Evolutionary conservation across 2,888 invertebrate genomes (phyloP).

Genomic region (Melanargia galathea): DNA sequence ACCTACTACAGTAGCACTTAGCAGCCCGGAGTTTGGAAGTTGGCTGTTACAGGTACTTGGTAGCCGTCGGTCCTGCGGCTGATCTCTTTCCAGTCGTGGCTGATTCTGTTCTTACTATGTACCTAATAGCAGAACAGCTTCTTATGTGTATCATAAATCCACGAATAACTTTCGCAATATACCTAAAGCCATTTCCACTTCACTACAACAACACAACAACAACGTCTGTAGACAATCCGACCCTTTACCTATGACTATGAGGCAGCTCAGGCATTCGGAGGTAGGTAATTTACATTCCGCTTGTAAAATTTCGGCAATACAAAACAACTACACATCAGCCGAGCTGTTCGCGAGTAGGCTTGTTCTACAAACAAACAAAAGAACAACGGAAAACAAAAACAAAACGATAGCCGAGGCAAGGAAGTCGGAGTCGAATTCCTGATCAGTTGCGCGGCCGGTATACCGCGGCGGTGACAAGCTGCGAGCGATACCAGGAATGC

Average conservation of each 20-base stretch:
- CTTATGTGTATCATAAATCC: too few species aligned
- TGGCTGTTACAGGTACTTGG: too few species aligned
- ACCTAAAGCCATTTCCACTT: too few species aligned
- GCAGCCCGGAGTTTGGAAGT: too few species aligned
- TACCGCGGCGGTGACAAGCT: not conserved
- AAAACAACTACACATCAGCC: not conserved
- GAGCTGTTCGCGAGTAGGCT: not conserved
- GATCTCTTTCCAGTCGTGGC: too few species aligned
- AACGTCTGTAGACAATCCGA: not conserved
- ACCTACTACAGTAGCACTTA: too few species aligned
- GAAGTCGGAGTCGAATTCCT: not conserved
- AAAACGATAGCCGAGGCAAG: not conserved
- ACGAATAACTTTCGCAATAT: too few species aligned
- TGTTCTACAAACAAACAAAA: not conserved
- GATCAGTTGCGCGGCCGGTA: not conserved
- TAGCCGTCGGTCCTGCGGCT: too few species aligned
- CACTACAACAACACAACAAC: too few species aligned
- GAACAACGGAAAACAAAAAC: not conserved
- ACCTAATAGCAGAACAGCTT: too few species aligned
- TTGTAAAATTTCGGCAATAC: not conserved
- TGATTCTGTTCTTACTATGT: too few species aligned
- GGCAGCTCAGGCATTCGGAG: not conserved
- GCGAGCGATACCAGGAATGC: not conserved
- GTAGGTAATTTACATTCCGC: constrained; percentile 1
- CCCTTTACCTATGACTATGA: not conserved